Percentiles rank a stretch among this genome's conserved stretches.
phyloP scores from a whole-genome alignment of 2,888 invertebrate species.

The Dolichomitus sp. region DNA sequence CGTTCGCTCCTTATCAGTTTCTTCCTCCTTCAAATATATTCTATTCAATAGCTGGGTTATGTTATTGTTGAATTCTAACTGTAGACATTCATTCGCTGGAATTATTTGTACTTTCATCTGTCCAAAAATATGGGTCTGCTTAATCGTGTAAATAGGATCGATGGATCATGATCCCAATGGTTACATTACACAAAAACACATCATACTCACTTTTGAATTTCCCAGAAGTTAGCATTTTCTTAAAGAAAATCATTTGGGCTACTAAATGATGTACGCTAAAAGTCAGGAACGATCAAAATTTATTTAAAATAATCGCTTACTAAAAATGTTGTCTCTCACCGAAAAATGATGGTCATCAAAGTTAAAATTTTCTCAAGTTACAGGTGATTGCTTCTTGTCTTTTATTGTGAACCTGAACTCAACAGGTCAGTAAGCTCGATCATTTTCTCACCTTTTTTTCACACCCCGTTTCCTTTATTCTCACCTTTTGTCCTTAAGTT shows the following conservation, averaged over 20 bases:
- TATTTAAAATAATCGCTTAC: no score
- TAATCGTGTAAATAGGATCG: neutral
- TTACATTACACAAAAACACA: no score
- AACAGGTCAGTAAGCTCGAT: neutral
- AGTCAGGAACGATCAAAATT: no score
- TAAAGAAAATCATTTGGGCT: no score
- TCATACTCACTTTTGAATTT: no score
- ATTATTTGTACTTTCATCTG: neutral
- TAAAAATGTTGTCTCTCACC: neutral
- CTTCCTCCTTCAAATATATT: neutral
- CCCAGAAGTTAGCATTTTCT: no score
- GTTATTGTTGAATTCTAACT: neutral
- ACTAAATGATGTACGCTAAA: no score
- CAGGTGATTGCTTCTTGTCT: neutral
- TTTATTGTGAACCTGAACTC: neutral
- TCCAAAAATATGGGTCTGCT: neutral
- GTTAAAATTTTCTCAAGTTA: neutral
- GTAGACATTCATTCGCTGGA: neutral
- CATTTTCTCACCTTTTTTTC: conserved; percentile 10
- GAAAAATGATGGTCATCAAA: neutral
- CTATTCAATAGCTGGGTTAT: neutral
- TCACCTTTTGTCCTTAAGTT: neutral
- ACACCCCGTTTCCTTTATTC: neutral
- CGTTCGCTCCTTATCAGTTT: neutral
- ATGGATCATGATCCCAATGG: no score